phyloP scores from a whole-genome alignment of 2,797 vertebrate species.

The Melanitta fusca region DNA sequence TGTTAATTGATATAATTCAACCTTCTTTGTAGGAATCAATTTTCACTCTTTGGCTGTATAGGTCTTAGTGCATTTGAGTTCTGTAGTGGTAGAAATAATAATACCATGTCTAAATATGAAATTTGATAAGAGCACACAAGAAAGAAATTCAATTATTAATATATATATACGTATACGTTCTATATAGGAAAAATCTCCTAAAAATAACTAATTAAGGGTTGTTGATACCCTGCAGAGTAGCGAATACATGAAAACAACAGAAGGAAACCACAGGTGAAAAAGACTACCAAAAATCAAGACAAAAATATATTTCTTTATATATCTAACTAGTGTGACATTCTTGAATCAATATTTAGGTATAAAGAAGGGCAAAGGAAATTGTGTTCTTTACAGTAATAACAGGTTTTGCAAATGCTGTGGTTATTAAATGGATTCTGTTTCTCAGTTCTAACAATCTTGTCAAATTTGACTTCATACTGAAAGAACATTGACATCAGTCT shows the following conservation, averaged over 20 bases:
- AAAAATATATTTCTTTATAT: neutral
- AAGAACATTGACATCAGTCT: neutral
- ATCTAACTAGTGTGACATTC: neutral
- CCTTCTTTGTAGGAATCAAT: neutral
- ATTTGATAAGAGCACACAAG: neutral
- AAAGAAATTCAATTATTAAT: neutral
- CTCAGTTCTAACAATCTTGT: neutral
- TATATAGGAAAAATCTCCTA: neutral
- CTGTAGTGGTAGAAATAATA: neutral
- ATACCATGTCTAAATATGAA: neutral
- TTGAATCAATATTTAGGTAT: neutral
- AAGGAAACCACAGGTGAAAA: neutral
- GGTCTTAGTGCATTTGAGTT: neutral
- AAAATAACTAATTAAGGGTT: neutral
- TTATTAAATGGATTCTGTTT: neutral
- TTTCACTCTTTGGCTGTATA: neutral
- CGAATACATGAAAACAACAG: neutral
- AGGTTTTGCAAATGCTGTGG: neutral
- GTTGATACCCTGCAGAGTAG: neutral
- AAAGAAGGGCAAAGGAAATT: neutral
- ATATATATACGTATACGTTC: neutral
- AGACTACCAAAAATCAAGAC: neutral
- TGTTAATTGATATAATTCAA: neutral
- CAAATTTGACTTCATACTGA: neutral
- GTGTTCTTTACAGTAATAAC: neutral